Base-by-base conservation (phyloP, 2,797 vertebrate species). In the Selene dorsalis region DNA sequence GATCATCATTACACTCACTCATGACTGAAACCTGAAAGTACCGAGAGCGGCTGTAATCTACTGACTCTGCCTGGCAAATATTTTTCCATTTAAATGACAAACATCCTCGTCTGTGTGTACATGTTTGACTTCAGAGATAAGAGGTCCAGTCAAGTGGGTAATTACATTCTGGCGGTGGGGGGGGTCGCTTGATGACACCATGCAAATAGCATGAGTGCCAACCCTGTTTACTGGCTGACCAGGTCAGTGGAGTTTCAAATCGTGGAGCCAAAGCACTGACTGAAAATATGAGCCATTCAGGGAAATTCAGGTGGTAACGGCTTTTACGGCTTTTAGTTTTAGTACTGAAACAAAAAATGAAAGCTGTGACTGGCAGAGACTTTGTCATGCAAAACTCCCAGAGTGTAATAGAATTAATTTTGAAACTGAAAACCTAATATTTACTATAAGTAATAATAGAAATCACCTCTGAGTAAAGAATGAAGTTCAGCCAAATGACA, bases 151-250 rank as follows among this genome's bases (percentile, higher is more conserved):
- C 5, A 48, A 41, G 26, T 56, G 63, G 43, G 13, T 72, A 78
- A 83, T 79, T 70, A 41, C 59, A 65, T 26, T 41, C 35, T 75
- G 70, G n/a, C 67, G 70, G 77, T 6, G 32, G 62, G 32, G 65
- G 84, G 69, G 35, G 28, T 10, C 18, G 30, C n/a, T 57, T 47
- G 56, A 83, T 83, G 76, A 85, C 80, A 73, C 73, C 53, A 64
- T 22, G 66, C 58, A 65, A 50, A 68, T 14, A 62, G 17, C 10
- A 59, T 0, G 62, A 55, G 45, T 30, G 58, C 16, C 26, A 35
- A 48, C 28, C 28, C 52, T 57, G 45, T 80, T 72, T 55, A 58
- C 71, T 66, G 71, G 16, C 20, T 75, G 73, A 84, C 52, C 53
- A 11, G 39, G 18, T 84, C 63, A 70, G 12, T 43, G 60, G 70